Percentiles rank a stretch among this genome's conserved stretches.
These are phyloP conservation scores for Rhabditoides inermis DNA, from an alignment of 2,888 invertebrate species.

Conservation along the genomic window DNA sequence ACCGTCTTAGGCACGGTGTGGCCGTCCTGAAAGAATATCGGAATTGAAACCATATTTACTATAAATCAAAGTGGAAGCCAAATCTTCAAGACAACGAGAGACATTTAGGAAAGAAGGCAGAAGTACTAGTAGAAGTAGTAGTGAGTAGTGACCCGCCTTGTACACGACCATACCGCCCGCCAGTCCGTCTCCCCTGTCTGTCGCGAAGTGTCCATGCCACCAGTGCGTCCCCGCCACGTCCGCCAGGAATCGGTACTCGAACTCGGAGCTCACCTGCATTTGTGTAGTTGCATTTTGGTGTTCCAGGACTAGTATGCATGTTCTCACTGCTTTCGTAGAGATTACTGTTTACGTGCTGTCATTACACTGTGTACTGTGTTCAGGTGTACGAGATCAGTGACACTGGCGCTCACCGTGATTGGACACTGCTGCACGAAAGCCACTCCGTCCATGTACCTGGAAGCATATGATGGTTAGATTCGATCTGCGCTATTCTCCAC, in stretches of 20 bases:
- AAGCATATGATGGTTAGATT: not conserved
- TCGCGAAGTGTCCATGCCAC: constrained; percentile 44
- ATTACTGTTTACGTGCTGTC: no score
- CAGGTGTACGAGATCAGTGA: no score
- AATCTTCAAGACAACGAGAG: no score
- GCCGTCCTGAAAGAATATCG: no score
- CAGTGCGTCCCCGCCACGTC: constrained; percentile 45
- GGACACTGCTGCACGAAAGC: constrained; percentile 48
- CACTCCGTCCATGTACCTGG: constrained; percentile 43
- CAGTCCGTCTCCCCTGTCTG: constrained; percentile 44
- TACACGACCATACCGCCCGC: constrained; percentile 36
- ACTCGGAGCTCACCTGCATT: constrained; percentile 13
- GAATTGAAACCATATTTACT: no score
- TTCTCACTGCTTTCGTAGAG: constrained; percentile 25
- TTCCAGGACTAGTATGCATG: constrained; percentile 2
- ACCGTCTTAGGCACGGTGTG: no score
- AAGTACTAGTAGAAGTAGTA: no score
- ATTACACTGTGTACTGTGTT: no score
- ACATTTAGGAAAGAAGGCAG: no score
- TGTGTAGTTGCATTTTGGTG: not conserved
- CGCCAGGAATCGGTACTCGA: constrained; percentile 45
- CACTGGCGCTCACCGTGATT: no score
- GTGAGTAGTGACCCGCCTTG: no score
- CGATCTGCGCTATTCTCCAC: not conserved
- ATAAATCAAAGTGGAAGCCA: no score